Evolutionary conservation across 2,888 invertebrate genomes (phyloP), one percentile per base, ranked within the genome.

Genomic region (Acronicta psi): DNA sequence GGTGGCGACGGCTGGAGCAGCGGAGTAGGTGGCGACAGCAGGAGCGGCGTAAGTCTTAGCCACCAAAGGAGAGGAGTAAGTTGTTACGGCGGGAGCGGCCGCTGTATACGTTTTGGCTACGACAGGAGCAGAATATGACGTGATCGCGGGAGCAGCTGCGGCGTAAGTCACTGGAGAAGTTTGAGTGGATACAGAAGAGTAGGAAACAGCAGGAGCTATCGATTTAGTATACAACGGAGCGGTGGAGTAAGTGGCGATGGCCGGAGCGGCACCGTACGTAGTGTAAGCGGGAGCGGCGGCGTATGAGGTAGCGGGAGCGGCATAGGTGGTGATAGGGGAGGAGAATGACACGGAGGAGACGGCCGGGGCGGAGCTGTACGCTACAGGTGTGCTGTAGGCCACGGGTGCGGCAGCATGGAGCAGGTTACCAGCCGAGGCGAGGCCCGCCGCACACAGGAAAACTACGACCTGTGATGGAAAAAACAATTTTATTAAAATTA

Each of bases 381-480:
- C 34, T n/a, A 34, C 34, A 7, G 31, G 31, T 62, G 60, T 34
- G 9, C 57, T 23, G 29, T 80, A 83, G 63, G 23, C 68, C 31
- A 31, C 72, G 31, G 67, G 79, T 81, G 59, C 89, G 80, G 69
- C 81, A 10, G 85, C 89, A 58, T 92, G 90, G n/a, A 89, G 83
- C n/a, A 96, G 83, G 73, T 94, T 82, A 65, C 96, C 96, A 53
- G 96, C 96, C 80, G 94, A 94, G 77, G 95, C 95, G 68, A 94
- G 91, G 75, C 95, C 95, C 86, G 95, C 93, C 76, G 94, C 89
- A 81, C 95, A 94, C 81, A 94, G 90, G 80, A 96, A 86, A 54
- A 95, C 85, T 72, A 96, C 81, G 67, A 95, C 88, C 95, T 93
- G 34, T 34, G n/a, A 77, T 41, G 40, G 73, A 51, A 50, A 47